These are phyloP conservation scores for Ormyrus rosae DNA, from an alignment of 2,888 invertebrate species.

Conservation along the genomic window DNA sequence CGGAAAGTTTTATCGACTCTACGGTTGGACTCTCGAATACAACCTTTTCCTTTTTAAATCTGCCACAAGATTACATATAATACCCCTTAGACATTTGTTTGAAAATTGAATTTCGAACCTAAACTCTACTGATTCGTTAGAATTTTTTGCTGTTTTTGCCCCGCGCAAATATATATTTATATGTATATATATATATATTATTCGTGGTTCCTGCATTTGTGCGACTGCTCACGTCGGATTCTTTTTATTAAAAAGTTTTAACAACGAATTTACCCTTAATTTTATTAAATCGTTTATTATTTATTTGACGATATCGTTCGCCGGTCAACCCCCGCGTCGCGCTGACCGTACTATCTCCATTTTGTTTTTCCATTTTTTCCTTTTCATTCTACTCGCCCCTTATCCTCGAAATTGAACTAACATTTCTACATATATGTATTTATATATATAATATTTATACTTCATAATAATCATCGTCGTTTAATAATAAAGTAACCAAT, in stretches of 20 bases:
- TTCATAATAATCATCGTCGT: conserved; percentile 60
- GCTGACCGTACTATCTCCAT: conserved; percentile 56
- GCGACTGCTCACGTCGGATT: conserved; percentile 50
- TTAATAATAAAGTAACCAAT: conserved; percentile 68
- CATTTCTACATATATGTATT: conserved; percentile 62
- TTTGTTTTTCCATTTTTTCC: conserved; percentile 33
- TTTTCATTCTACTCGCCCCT: conserved; percentile 54
- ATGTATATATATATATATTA: not conserved
- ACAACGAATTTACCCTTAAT: conserved; percentile 62
- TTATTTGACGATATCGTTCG: conserved; percentile 49
- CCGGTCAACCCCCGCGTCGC: conserved; percentile 58
- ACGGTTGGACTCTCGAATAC: conserved; percentile 63
- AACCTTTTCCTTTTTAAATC: conserved; percentile 60
- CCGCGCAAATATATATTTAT: not conserved
- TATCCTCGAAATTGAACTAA: conserved; percentile 63
- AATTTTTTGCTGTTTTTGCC: conserved; percentile 12
- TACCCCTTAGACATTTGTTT: conserved; percentile 16
- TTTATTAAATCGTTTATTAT: conserved; percentile 20
- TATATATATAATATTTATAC: conserved; percentile 62
- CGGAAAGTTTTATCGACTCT: conserved; percentile 46
- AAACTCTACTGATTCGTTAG: conserved; percentile 6
- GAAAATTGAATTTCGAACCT: conserved; percentile 29
- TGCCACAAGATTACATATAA: conserved; percentile 35
- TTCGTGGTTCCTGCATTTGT: conserved; percentile 21
- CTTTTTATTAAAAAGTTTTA: conserved; percentile 58